These are phyloP conservation scores for Ranitomeya imitator DNA, from an alignment of 2,113 vertebrate genomes.

Conservation along the genomic window DNA sequence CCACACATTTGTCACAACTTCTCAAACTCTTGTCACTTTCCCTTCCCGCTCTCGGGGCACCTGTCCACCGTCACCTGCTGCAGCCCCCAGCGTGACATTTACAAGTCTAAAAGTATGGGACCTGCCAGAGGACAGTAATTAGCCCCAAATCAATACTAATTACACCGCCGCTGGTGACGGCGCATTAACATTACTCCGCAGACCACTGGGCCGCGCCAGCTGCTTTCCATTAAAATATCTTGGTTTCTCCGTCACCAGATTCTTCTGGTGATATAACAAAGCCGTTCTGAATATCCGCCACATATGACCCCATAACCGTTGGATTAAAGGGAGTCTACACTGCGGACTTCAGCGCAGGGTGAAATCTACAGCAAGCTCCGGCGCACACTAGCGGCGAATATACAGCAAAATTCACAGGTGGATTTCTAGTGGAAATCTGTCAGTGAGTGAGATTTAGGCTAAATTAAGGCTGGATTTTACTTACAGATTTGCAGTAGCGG, in stretches of 20 bases:
- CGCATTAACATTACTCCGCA: not conserved
- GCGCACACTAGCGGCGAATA: no score
- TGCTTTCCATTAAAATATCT: conserved; percentile 21
- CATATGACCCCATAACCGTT: no score
- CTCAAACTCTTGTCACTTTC: conserved; percentile 24
- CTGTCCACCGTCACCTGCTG: conserved; percentile 47
- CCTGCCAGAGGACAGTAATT: not conserved
- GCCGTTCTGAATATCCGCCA: not conserved
- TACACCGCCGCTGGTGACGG: not conserved
- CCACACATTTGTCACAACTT: conserved; percentile 20
- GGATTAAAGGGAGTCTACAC: no score
- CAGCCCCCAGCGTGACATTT: conserved; percentile 19
- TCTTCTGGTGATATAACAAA: not conserved
- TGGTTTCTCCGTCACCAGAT: not conserved
- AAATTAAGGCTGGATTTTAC: no score
- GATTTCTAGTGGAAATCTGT: no score
- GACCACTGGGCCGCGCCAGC: not conserved
- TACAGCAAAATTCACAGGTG: no score
- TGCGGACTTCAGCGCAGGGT: no score
- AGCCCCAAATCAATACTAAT: not conserved
- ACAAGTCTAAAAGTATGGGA: not conserved
- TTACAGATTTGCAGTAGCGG: no score
- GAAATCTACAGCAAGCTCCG: no score
- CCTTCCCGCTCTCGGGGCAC: conserved; percentile 40
- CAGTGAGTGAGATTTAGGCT: no score